phyloP scores from a whole-genome alignment of 2,888 invertebrate genomes.

The Lasius platythorax region DNA sequence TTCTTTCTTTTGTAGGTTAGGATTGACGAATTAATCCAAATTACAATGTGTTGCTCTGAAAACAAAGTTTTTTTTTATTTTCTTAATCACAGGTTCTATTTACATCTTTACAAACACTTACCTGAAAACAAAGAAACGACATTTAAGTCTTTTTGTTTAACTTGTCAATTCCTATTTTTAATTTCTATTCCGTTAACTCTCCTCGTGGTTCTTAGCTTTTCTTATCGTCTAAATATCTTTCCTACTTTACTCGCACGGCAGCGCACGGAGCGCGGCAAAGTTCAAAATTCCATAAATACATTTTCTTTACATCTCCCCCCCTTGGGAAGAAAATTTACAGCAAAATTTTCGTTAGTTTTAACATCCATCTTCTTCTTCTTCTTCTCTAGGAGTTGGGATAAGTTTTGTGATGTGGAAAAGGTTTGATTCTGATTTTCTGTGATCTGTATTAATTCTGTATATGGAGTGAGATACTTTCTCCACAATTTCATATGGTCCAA shows the following conservation, averaged over 20 bases:
- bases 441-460: neutral
- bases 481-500: neutral
- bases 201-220: too few species aligned
- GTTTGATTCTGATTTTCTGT: neutral
- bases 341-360: neutral
- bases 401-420: neutral
- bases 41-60: slow-evolving; percentile 5
- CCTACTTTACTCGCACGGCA: too few species aligned
- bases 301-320: slow-evolving; percentile 2
- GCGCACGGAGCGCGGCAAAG: too few species aligned
- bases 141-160: neutral
- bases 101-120: neutral
- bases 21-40: neutral
- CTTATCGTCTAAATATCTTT: too few species aligned
- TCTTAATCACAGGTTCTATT: neutral
- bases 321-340: neutral
- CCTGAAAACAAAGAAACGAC: neutral
- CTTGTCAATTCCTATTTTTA: too few species aligned
- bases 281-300: too few species aligned
- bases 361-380: neutral
- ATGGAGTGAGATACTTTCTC: neutral
- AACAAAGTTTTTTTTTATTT: neutral
- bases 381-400: neutral
- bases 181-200: too few species aligned
- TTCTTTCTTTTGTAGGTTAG: neutral